These are phyloP conservation scores for Myotis yumanensis DNA, from an alignment of 2,113 vertebrate species.

Conservation along the genomic window DNA sequence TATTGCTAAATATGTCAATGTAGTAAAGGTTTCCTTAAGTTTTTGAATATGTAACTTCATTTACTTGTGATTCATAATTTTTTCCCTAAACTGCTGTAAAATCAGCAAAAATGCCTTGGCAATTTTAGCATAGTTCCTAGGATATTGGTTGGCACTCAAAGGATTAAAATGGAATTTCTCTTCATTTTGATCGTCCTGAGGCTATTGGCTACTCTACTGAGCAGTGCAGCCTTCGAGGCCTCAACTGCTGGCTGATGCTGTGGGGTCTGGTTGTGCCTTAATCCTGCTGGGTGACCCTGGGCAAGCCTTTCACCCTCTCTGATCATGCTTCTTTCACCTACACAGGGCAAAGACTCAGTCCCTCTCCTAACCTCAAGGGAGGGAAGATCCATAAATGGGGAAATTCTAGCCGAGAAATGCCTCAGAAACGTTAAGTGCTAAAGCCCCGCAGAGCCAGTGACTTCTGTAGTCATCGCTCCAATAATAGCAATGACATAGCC, in stretches of 20 bases:
- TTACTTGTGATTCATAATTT: no score
- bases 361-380: background rate
- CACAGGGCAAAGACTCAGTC: background rate
- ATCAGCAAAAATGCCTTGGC: no score
- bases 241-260: fast-evolving
- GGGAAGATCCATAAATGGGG: background rate
- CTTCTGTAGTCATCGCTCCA: background rate
- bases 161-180: background rate
- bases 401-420: background rate
- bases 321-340: background rate
- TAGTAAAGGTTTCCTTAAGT: no score
- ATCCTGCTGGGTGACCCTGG: background rate
- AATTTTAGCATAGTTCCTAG: no score
- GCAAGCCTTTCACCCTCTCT: background rate
- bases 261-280: background rate
- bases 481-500: fast-evolving
- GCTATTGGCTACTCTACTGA: no score
- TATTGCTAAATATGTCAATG: no score
- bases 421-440: background rate
- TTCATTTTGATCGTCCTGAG: background rate
- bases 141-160: no score
- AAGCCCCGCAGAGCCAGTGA: background rate
- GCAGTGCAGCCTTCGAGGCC: background rate
- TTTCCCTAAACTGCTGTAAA: no score
- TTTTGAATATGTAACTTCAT: no score